Conservation (phyloP, 2,113 vertebrate genomes). For the Ptilorrhoa leucosticta region DNA sequence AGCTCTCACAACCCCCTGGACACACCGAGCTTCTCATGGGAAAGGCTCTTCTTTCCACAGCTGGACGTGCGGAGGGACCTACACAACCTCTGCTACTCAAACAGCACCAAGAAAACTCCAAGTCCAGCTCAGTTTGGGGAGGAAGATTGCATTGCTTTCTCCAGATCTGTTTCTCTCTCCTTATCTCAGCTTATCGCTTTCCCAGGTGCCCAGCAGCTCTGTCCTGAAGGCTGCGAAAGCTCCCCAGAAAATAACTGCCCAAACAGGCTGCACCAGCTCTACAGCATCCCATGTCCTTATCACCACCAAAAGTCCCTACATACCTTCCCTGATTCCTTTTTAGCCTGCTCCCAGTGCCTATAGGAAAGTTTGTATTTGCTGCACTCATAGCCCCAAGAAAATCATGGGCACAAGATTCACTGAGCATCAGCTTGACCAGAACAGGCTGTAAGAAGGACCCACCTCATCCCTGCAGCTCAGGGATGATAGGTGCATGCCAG, state of each 20-base stretch:
- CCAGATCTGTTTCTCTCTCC: not conserved
- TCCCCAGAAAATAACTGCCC: not conserved
- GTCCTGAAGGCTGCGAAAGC: not conserved
- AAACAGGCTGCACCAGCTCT: not conserved
- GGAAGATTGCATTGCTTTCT: not conserved
- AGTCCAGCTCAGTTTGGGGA: not conserved
- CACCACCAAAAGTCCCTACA: not conserved
- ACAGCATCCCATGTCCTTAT: not conserved
- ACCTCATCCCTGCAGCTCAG: not conserved
- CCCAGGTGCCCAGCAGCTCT: not conserved
- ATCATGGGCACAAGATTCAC: not conserved
- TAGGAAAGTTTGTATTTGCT: not conserved
- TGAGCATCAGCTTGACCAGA: not conserved
- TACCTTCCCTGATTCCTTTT: not conserved
- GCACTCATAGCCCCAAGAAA: not conserved
- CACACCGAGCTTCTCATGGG: not conserved
- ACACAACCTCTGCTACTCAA: not conserved
- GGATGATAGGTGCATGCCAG: not conserved
- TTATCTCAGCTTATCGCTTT: not conserved
- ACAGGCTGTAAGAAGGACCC: not conserved
- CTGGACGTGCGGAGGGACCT: not conserved
- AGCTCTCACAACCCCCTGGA: not conserved
- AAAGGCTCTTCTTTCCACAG: not conserved
- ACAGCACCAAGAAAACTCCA: not conserved
- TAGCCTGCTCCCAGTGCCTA: not conserved